Conservation (phyloP, 2,113 vertebrate species). For the Urocynchramus pylzowi region DNA sequence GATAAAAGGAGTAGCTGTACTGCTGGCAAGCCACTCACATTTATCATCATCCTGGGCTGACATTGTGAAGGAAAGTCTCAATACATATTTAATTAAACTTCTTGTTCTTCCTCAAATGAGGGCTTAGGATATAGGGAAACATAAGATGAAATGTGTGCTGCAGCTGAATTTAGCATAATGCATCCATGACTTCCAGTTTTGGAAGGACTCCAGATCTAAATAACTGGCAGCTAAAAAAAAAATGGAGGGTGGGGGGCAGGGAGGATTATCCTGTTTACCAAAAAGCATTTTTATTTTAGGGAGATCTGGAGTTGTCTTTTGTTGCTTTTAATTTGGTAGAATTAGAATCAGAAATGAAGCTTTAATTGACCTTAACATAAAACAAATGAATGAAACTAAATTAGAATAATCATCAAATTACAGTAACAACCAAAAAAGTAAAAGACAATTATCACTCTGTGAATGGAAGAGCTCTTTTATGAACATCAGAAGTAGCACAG, state of each 20-base stretch:
- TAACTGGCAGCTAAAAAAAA: neutral
- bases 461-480: neutral
- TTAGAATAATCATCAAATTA: neutral
- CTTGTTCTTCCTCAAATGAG: slow-evolving; percentile 50
- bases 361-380: neutral
- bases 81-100: slow-evolving; percentile 65
- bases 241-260: accelerated
- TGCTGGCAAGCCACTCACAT: slow-evolving; percentile 19
- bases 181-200: neutral
- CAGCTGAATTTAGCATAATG: neutral
- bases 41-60: slow-evolving; percentile 15
- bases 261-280: neutral
- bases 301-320: neutral
- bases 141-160: neutral
- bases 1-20: slow-evolving; percentile 6
- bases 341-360: neutral
- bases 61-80: neutral
- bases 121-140: neutral
- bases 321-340: neutral
- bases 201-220: slow-evolving; percentile 2
- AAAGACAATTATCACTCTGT: neutral
- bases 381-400: neutral
- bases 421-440: neutral
- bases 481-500: neutral
- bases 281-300: neutral